These are phyloP conservation scores for Strigamia crassipes DNA, from an alignment of 2,888 invertebrate species.

Conservation along the genomic window DNA sequence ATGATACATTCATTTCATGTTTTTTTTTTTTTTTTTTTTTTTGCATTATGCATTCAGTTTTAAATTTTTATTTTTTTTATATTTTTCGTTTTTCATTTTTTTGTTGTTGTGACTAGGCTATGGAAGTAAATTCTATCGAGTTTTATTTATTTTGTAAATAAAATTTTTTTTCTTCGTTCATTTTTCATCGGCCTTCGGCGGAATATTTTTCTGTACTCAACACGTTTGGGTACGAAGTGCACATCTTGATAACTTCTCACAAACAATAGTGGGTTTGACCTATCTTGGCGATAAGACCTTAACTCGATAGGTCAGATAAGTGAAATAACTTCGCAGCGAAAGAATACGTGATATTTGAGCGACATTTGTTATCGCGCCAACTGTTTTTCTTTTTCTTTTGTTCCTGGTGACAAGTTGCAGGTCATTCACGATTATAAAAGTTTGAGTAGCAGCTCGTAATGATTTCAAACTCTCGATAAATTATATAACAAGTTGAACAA, in stretches of 20 bases:
- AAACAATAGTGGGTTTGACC: background rate
- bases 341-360: background rate
- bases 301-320: background rate
- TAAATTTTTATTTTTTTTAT: no score
- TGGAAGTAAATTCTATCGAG: no score
- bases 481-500: background rate
- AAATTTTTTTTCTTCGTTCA: background rate
- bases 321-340: background rate
- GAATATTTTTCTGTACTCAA: background rate
- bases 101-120: no score
- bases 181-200: background rate
- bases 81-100: no score
- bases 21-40: no score
- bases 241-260: background rate
- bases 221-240: background rate
- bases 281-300: background rate
- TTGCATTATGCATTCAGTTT: no score
- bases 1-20: no score
- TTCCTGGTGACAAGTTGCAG: background rate
- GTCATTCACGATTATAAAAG: background rate
- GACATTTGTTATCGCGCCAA: background rate
- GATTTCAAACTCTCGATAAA: background rate
- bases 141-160: background rate
- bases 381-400: background rate
- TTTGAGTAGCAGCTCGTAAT: background rate